Evolutionary conservation across 2,113 vertebrate genomes (phyloP), one percentile per base, ranked within the genome.

Genomic region (Chloebia gouldiae): DNA sequence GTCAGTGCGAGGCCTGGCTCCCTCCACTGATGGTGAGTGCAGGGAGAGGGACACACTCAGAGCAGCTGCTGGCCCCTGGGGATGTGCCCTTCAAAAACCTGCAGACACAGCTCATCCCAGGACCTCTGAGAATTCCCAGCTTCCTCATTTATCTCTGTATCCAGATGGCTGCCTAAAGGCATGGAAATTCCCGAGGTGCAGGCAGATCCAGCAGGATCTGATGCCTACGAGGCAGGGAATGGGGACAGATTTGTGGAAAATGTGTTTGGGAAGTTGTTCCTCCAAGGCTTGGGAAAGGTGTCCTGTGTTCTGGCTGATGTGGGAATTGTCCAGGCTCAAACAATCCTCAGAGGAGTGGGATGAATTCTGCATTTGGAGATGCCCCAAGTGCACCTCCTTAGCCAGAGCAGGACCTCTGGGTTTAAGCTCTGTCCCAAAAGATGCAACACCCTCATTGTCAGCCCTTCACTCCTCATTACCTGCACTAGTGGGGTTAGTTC

Each of bases 221-320:
- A 40, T 27, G 77, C 77, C 63, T n/a, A 35, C 2, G 51, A n/a
- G 4, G 44, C 22, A 23, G 54, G 23, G 51, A 18, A 27, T 1
- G 5, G 77, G 45, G 35, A 61, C 3, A 2, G 3, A 1, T 17
- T 7, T 10, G 31, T 50, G 3, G 22, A 35, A 19, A 77, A 66
- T 1, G 0, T 1, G 3, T 1, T 35, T 16, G 9, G 13, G 28
- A 60, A 23, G 40, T 2, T 21, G 18, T 37, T n/a, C 4, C 2
- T 10, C 11, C 24, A 12, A n/a, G 24, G 5, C 37, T 35, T 51
- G 0, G 14, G 33, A 31, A 49, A 24, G 39, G 39, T 1, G 27
- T 25, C 7, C 30, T 24, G 20, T 2, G 24, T 9, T 51, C 40
- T 31, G 37, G 57, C 25, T 44, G 69, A 2, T 13, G 65, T 21